Base-by-base conservation (phyloP, 2,888 invertebrate species). In the Horisme vitalbata region DNA sequence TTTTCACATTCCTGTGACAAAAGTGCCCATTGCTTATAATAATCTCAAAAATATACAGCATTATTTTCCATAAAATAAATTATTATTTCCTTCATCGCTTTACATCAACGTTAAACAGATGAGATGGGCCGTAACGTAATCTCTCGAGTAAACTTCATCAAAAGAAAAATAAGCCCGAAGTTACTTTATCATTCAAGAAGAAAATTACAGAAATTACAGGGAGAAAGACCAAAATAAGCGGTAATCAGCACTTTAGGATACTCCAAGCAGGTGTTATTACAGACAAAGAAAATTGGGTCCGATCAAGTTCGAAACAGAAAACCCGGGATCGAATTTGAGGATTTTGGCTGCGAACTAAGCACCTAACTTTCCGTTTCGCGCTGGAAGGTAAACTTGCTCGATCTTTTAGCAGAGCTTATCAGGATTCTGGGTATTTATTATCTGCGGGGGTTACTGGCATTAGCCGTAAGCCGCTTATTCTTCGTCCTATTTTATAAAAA, bases 341-440 rank as follows among this genome's bases (percentile, higher is more conserved):
- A 54, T 55, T 55, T 45, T 24, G 33, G 33, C 33, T 24, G 34
- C 34, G 18, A n/a, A n/a, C 18, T 18, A 50, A 53, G 55, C 48
- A 51, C 41, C 45, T 44, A 56, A 55, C 51, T 57, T 61, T 54
- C 45, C 47, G 43, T 57, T 48, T 47, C 45, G 45, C 46, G 37
- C 51, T 52, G 57, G 49, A 54, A 53, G 47, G 39, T 18, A 56
- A 59, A 57, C 49, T 62, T 57, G 44, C 32, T 51, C 52, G 57
- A 57, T 58, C 37, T 33, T 33, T 32, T 37, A 37, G 43, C 64
- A 58, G 59, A 66, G 75, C 75, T 80, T 80, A 80, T 77, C 79
- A 71, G 73, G 75, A 71, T 72, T 66, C 71, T 60, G 66, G 62
- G 73, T 79, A 79, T 80, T 81, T 81, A 79, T 77, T 77, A 77